Conservation (phyloP, 2,113 vertebrate genomes). For the Ancistrus triradiatus region DNA sequence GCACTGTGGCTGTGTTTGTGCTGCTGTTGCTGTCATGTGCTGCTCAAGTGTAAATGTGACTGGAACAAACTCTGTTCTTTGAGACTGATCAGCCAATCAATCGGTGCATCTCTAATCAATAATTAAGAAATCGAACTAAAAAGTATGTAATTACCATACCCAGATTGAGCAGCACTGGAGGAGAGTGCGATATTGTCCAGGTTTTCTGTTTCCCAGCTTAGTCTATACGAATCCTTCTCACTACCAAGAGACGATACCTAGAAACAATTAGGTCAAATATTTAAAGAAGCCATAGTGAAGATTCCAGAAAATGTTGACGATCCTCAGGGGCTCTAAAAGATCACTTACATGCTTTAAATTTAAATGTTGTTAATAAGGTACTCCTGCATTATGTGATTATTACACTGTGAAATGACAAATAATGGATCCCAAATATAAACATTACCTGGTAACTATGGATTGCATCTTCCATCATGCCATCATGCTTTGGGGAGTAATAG, state of each 20-base stretch:
- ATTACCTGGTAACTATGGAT: slow-evolving; percentile 83
- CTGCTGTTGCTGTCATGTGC: no score
- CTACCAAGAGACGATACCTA: slow-evolving; percentile 76
- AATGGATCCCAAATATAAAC: neutral
- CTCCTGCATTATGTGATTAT: no score
- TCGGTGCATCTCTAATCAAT: no score
- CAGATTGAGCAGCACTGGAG: slow-evolving; percentile 91
- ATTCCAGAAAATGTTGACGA: no score
- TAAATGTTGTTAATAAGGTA: no score
- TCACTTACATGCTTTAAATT: no score
- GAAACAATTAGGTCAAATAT: neutral
- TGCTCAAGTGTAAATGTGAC: no score
- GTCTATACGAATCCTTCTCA: slow-evolving; percentile 81
- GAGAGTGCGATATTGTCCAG: slow-evolving; percentile 94
- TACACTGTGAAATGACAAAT: neutral
- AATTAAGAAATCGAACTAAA: no score
- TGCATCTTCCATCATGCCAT: slow-evolving; percentile 84
- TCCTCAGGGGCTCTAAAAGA: no score
- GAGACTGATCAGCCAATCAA: no score
- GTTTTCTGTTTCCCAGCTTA: slow-evolving; percentile 89
- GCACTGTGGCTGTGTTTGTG: no score
- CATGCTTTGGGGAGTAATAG: slow-evolving; percentile 80
- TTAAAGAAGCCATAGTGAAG: neutral
- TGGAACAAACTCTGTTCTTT: no score
- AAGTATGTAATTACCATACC: slow-evolving; percentile 66